These are phyloP conservation scores for Hycleus phaleratus DNA, from an alignment of 1,140 invertebrate species.

Conservation along the genomic window DNA sequence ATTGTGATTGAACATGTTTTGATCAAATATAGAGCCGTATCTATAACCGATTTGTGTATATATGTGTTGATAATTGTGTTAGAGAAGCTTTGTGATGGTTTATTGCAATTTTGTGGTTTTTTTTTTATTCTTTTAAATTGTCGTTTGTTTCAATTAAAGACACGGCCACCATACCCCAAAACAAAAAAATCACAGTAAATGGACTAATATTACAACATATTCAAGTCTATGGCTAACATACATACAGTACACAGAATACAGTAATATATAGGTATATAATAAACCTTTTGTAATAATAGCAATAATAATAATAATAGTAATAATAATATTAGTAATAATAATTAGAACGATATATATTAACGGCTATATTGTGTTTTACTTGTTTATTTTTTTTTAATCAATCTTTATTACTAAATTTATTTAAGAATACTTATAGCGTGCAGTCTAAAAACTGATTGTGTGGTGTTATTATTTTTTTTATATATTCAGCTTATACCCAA, in stretches of 20 bases:
- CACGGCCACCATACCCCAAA: neutral
- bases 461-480: slow-evolving; percentile 34
- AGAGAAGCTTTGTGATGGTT: too few species aligned
- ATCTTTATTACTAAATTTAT: slow-evolving; percentile 35
- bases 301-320: slow-evolving; percentile 14
- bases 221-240: slow-evolving; percentile 38
- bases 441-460: slow-evolving; percentile 43
- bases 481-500: neutral
- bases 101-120: too few species aligned
- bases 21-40: neutral
- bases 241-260: slow-evolving; percentile 37
- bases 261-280: slow-evolving; percentile 33
- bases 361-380: slow-evolving; percentile 2
- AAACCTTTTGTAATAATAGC: slow-evolving; percentile 17
- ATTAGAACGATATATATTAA: slow-evolving; percentile 32
- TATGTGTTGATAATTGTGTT: too few species aligned
- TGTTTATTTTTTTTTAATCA: slow-evolving; percentile 9
- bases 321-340: slow-evolving; percentile 5
- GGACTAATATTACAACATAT: slow-evolving; percentile 35
- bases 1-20: slow-evolving; percentile 33
- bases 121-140: too few species aligned
- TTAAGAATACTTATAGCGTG: slow-evolving; percentile 41
- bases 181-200: slow-evolving; percentile 38
- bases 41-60: too few species aligned
- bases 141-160: too few species aligned